phyloP scores from a whole-genome alignment of 2,888 invertebrate genomes.

The Diploptera punctata region DNA sequence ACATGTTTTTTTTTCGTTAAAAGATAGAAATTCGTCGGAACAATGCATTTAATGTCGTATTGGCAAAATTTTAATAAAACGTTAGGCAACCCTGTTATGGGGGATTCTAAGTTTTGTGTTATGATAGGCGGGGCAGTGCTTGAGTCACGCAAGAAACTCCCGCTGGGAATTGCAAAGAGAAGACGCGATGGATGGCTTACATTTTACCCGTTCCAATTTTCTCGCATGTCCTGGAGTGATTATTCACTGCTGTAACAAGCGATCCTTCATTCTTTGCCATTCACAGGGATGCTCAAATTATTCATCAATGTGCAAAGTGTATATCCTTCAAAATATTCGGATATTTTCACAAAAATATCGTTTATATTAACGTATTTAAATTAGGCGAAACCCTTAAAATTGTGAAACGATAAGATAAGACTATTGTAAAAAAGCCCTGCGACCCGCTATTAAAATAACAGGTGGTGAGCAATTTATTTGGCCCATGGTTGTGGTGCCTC shows the following conservation, averaged over 20 bases:
- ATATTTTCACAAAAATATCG: no score
- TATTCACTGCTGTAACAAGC: constrained; percentile 1
- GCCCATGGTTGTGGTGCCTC: no score
- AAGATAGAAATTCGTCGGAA: constrained; percentile 1
- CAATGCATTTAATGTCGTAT: constrained; percentile 6
- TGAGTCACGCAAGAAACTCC: neutral
- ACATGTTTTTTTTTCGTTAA: no score
- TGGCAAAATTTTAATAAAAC: no score
- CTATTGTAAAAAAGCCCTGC: no score
- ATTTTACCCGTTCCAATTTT: neutral
- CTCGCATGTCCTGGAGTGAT: neutral
- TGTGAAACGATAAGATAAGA: no score
- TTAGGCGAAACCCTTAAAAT: no score
- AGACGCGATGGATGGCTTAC: constrained; percentile 4
- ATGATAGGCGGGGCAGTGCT: neutral
- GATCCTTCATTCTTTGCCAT: neutral
- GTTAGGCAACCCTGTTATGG: neutral
- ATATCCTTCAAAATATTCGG: no score
- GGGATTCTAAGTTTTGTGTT: neutral
- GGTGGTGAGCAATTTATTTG: no score
- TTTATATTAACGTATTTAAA: no score
- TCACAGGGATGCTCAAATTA: neutral
- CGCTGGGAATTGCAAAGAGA: neutral
- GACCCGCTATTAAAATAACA: no score
- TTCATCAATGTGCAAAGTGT: no score